Conservation (phyloP, 37 sponge, comb jelly and placozoan species). For the Cladorhizidae sp. region DNA sequence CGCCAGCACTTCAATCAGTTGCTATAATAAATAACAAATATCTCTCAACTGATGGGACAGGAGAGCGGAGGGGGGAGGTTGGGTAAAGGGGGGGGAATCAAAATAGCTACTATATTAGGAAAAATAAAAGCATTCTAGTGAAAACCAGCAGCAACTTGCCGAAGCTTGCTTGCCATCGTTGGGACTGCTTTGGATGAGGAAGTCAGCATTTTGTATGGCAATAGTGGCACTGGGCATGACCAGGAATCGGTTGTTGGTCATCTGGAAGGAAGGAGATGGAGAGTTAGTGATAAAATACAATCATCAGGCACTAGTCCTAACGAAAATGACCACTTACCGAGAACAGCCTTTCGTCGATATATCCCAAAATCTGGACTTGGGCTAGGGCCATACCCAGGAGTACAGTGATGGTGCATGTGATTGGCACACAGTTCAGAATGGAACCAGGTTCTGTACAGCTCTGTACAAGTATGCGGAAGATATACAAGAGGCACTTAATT, state of each 20-base stretch:
- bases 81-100: no score
- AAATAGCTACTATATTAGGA: no score
- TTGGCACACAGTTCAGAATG: conserved; percentile 5
- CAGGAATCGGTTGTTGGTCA: background rate
- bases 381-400: background rate
- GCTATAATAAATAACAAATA: no score
- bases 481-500: background rate
- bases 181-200: background rate
- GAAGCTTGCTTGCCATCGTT: conserved; percentile 1
- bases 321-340: conserved; percentile 2
- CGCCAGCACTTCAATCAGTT: no score
- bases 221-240: conserved; percentile 30
- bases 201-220: background rate
- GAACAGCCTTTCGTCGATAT: conserved; percentile 27
- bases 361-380: background rate
- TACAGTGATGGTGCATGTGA: conserved; percentile 1
- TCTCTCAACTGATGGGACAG: no score
- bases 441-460: background rate
- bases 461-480: background rate
- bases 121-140: no score
- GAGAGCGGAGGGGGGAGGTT: no score
- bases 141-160: no score
- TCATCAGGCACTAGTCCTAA: background rate
- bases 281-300: background rate
- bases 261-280: background rate